phyloP scores from a whole-genome alignment of 2,888 invertebrate species.

The Lycophotia porphyrea region DNA sequence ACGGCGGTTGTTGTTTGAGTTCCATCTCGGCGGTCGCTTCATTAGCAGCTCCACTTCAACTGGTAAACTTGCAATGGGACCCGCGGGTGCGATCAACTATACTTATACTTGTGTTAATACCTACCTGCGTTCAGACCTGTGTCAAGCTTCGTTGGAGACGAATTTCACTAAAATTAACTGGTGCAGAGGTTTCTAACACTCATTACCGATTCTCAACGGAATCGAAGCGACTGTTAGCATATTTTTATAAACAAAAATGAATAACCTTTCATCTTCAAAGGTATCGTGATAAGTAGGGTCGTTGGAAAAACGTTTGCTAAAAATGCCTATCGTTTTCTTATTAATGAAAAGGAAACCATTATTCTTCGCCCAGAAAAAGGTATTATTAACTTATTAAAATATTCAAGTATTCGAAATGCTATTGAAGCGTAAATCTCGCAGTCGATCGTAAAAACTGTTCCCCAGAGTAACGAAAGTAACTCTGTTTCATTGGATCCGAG shows the following conservation, averaged over 20 bases:
- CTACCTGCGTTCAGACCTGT: slow-evolving; percentile 75
- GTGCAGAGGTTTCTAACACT: slow-evolving; percentile 71
- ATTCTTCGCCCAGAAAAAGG: slow-evolving; percentile 71
- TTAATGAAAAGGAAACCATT: slow-evolving; percentile 75
- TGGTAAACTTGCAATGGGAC: slow-evolving; percentile 79
- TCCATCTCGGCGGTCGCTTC: slow-evolving; percentile 62
- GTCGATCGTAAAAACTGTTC: slow-evolving; percentile 87
- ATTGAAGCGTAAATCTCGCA: slow-evolving; percentile 85
- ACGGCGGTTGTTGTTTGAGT: slow-evolving; percentile 46
- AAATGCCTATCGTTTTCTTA: slow-evolving; percentile 67
- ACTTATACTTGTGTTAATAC: slow-evolving; percentile 81
- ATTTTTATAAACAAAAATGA: slow-evolving; percentile 53
- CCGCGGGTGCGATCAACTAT: slow-evolving; percentile 81
- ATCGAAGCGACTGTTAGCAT: slow-evolving; percentile 41
- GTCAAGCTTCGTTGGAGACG: slow-evolving; percentile 79
- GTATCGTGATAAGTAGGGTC: slow-evolving; percentile 55
- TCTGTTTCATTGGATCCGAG: slow-evolving; percentile 84
- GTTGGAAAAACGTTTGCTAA: slow-evolving; percentile 46
- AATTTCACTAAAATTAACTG: slow-evolving; percentile 77
- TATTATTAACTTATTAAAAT: slow-evolving; percentile 81
- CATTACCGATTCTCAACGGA: slow-evolving; percentile 59
- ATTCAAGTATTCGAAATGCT: slow-evolving; percentile 81
- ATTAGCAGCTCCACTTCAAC: slow-evolving; percentile 70
- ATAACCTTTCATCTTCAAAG: slow-evolving; percentile 59
- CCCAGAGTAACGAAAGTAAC: slow-evolving; percentile 83